phyloP scores from a whole-genome alignment of 1,140 invertebrate genomes.

The Drosophila baimaii region DNA sequence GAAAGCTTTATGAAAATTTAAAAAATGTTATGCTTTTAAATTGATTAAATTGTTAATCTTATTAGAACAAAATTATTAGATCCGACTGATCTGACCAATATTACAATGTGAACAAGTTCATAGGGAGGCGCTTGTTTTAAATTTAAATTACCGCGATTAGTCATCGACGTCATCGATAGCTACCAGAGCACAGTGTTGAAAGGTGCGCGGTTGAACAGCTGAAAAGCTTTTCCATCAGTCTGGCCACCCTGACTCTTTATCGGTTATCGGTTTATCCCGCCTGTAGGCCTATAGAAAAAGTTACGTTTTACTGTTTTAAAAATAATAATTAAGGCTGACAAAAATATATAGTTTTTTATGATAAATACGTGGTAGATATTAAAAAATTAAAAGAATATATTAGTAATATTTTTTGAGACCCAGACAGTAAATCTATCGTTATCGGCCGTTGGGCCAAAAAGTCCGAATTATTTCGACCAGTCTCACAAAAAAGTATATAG shows the following conservation, averaged over 20 bases:
- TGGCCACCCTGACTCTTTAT: not conserved
- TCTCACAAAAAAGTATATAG: slow-evolving; percentile 1
- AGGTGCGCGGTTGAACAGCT: not conserved
- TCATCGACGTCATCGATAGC: not conserved
- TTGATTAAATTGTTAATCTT: too few species aligned
- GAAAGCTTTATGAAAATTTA: too few species aligned
- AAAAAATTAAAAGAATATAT: not conserved
- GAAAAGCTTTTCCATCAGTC: not conserved
- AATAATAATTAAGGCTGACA: too few species aligned
- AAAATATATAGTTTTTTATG: not conserved
- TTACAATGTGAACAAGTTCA: too few species aligned
- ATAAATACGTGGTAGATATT: not conserved
- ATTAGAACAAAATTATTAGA: too few species aligned
- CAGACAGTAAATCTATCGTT: slow-evolving; percentile 1
- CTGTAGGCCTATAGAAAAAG: too few species aligned
- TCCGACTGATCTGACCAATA: too few species aligned
- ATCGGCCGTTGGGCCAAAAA: slow-evolving; percentile 10
- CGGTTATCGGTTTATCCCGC: not conserved
- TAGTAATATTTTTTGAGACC: not conserved
- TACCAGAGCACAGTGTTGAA: not conserved
- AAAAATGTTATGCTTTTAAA: too few species aligned
- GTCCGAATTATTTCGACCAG: slow-evolving; percentile 36
- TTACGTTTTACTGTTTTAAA: not conserved
- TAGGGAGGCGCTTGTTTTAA: not conserved
- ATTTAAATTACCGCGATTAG: not conserved